A percentile compares a stretch with the other conserved stretches of the same genome.
Evolutionary conservation across 2,113 vertebrate genomes (phyloP).

Genomic region (Oostethus manadensis): DNA sequence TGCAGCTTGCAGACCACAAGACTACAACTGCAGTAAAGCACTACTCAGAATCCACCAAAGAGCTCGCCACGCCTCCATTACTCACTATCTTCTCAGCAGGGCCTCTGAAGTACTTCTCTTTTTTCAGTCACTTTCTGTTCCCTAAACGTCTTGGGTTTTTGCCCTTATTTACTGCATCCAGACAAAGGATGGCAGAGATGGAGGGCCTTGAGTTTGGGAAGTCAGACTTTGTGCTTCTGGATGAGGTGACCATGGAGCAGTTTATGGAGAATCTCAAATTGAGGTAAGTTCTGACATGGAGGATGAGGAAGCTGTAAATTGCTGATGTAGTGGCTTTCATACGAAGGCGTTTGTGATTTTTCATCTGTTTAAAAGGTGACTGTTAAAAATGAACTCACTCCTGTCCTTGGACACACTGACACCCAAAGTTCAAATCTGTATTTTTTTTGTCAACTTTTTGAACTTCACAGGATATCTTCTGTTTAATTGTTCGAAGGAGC

Average conservation of each 20-base stretch:
- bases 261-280: constrained; percentile 87
- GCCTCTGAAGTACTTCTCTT: constrained; percentile 48
- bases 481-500: too few species aligned
- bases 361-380: too few species aligned
- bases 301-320: constrained; percentile 6
- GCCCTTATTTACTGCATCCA: background rate
- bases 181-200: constrained; percentile 79
- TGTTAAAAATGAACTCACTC: too few species aligned
- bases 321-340: background rate
- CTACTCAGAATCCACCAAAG: constrained; percentile 34
- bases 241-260: constrained; percentile 87
- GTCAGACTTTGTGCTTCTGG: constrained; percentile 88
- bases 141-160: constrained; percentile 7
- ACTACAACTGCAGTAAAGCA: constrained; percentile 47
- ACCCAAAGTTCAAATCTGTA: too few species aligned
- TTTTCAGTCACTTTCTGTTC: constrained; percentile 40
- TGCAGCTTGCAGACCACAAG: constrained; percentile 53
- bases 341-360: too few species aligned
- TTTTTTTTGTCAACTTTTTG: too few species aligned
- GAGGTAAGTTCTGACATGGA: constrained; percentile 71
- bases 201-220: constrained; percentile 86
- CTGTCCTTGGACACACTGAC: too few species aligned
- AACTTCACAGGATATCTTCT: too few species aligned
- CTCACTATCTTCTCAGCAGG: constrained; percentile 37
- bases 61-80: constrained; percentile 56